A percentile compares a stretch with the other conserved stretches of the same genome.
Conservation (phyloP, 2,888 invertebrate species). For the Nemoura dubitans region DNA sequence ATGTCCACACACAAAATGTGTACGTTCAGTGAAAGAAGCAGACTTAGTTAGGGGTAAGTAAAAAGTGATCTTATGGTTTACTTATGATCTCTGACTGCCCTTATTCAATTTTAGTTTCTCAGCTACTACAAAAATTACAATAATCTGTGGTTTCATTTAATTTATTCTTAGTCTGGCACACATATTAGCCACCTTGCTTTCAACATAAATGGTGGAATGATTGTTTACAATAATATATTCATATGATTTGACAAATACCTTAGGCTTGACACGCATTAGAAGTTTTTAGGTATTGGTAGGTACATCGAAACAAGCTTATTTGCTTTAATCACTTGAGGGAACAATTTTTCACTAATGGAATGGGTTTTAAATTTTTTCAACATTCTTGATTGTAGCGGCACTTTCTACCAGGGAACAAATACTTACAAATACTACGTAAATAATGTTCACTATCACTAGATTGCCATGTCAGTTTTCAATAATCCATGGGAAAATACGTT, state of each 20-base stretch:
- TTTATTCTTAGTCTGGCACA: constrained; percentile 49
- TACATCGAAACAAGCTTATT: constrained; percentile 49
- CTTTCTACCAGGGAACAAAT: constrained; percentile 18
- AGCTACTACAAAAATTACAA: too few relatives aligned
- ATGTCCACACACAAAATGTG: too few relatives aligned
- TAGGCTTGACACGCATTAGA: constrained; percentile 47
- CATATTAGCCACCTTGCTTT: constrained; percentile 45
- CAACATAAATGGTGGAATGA: constrained; percentile 48
- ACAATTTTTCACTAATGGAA: constrained; percentile 34
- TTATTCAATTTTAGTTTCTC: too few relatives aligned
- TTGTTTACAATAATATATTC: constrained; percentile 42
- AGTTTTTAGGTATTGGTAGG: constrained; percentile 45
- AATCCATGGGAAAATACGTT: constrained; percentile 38
- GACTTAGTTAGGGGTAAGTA: too few relatives aligned
- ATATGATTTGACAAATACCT: constrained; percentile 45
- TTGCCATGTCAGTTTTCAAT: constrained; percentile 10
- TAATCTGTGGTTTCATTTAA: not conserved
- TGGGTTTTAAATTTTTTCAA: constrained; percentile 16
- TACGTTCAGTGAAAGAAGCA: too few relatives aligned
- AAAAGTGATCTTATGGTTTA: too few relatives aligned
- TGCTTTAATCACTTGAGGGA: constrained; percentile 37
- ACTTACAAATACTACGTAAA: constrained; percentile 24
- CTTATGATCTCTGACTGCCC: too few relatives aligned
- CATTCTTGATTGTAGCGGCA: constrained; percentile 25
- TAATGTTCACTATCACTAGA: constrained; percentile 25